These are phyloP conservation scores for Drosophila planitibia DNA, from an alignment of 2,888 invertebrate genomes.

Conservation along the genomic window DNA sequence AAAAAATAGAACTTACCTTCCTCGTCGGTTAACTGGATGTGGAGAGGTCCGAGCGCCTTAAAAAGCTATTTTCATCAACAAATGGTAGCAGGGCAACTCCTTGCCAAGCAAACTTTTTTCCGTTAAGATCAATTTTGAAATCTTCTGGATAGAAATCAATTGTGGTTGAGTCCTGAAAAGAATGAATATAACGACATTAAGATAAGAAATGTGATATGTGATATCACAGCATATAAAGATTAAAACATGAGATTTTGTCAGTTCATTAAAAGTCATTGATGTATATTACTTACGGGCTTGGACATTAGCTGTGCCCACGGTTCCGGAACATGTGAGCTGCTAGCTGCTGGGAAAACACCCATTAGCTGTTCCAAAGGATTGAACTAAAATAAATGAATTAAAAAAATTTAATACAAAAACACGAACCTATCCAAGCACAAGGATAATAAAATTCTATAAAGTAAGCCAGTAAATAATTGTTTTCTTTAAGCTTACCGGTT, in stretches of 20 bases:
- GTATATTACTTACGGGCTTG: constrained; percentile 89
- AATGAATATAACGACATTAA: neutral
- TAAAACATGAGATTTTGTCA: neutral
- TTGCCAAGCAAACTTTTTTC: constrained; percentile 99
- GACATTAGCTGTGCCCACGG: constrained; percentile 98
- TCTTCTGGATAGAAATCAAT: constrained; percentile 99
- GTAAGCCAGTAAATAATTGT: neutral
- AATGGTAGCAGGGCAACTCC: constrained; percentile 99
- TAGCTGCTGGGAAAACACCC: constrained; percentile 99
- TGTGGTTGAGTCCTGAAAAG: constrained; percentile 92
- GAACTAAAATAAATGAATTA: constrained; percentile 88
- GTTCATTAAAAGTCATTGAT: neutral
- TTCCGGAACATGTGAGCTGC: constrained; percentile 95
- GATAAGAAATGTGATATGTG: neutral
- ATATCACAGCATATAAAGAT: neutral
- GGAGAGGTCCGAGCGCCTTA: constrained; percentile 92
- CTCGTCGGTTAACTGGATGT: constrained; percentile 91
- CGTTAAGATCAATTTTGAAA: constrained; percentile 99
- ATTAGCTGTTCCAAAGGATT: constrained; percentile 99
- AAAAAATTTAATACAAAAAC: neutral
- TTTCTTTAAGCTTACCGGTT: constrained; percentile 89
- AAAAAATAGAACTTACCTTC: constrained; percentile 88
- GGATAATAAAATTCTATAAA: neutral
- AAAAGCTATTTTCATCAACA: constrained; percentile 95
- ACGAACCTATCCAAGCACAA: too few relatives aligned